Base-by-base conservation (phyloP, 2,113 vertebrate species). In the Hemibates koningsi region DNA sequence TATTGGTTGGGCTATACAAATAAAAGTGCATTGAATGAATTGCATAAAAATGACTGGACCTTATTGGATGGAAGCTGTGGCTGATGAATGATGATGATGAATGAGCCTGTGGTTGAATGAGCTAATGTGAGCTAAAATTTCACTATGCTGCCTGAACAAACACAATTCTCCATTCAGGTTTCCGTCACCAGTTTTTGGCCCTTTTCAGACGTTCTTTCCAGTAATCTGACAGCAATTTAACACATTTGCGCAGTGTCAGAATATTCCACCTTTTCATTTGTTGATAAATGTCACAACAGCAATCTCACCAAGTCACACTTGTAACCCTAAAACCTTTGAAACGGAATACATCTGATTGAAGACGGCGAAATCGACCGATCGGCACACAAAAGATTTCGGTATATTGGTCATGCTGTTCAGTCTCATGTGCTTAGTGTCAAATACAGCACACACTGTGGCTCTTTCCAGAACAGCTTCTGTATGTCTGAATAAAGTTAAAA, bases 261-360 rank as follows among this genome's bases (percentile, higher is more conserved):
- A 76, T 76, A 48, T 17, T 48, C 71, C 14, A 48, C 71, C 24
- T 48, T 48, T 50, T 76, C 1, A 29, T 76, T 48, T 76, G 13
- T 50, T 48, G 16, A 76, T 78, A 50, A 50, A 78, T 50, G 43
- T 32, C 71, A 78, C 27, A 78, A 78, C 71, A 78, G 45, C 27
- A 78, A n/a, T 34, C 45, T 50, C 45, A 50, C 73, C 16, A 32
- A 32, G 27, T 52, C 73, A 52, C 27, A 50, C 71, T 48, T 52
- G 27, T 32, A 78, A 78, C 45, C 43, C 9, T 50, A 50, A 78
- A 48, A 50, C 71, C 27, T 78, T 50, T 50, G 27, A 32, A 29
- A 32, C 0, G 3, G 4, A 19, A 78, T 11, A 50, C 43, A 29
- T 32, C 43, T 50, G 71, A 78, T 32, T 78, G 71, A 50, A 2